Base-by-base conservation (phyloP, 2,113 vertebrate species). In the Dasyornis broadbenti region DNA sequence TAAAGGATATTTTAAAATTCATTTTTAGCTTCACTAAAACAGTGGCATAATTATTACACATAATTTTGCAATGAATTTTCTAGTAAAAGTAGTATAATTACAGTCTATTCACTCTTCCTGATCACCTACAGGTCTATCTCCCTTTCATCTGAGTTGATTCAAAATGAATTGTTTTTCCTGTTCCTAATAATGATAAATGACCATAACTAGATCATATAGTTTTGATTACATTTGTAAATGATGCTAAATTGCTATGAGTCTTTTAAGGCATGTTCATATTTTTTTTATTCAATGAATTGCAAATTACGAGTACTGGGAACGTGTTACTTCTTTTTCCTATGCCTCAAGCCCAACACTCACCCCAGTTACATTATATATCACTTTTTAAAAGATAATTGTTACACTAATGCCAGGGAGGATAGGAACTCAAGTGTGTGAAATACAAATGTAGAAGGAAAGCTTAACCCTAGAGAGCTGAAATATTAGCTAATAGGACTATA, bases 81-180 rank as follows among this genome's bases (percentile, higher is more conserved):
- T 0, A 86, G 49, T 83, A 88, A 81, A 94, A 70, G 54, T 80
- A 80, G 42, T 89, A 57, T 92, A 94, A 94, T 92, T 93, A 65
- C 26, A 66, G 30, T 90, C 90, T 96, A 90, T 94, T 95, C 88
- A 90, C 39, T 86, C 59, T 45, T 95, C 52, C 50, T 80, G 50
- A 52, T 95, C 88, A 96, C 59, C 75, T 80, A 27, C 40, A 47
- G 50, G 45, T 80, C 60, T 92, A 9, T 50, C 63, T 88, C 42
- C 39, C 39, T 30, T 90, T 90, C 64, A 39, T 54, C 49, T 90
- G 63, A 93, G 93, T 87, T 35, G 45, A 65, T 88, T 88, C 13
- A 93, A 88, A 94, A 90, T 96, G 61, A 90, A 50, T 54, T 70
- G 22, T 1, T 92, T 85, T 82, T 88, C 50, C 8, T 82, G 10